These are phyloP conservation scores for Cygnus olor DNA, from an alignment of 2,797 vertebrate genomes.

Conservation along the genomic window DNA sequence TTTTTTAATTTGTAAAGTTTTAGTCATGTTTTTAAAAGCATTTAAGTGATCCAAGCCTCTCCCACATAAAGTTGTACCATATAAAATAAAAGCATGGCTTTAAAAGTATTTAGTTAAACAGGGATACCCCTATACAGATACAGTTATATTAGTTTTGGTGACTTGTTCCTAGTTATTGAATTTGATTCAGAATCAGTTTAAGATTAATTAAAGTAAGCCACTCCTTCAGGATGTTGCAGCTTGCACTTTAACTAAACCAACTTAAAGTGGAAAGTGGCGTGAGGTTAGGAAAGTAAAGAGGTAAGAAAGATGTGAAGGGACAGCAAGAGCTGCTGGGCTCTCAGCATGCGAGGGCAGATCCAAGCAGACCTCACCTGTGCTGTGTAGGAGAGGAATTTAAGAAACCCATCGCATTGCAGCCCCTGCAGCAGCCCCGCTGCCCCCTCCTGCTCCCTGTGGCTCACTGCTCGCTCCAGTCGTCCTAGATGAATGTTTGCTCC, in stretches of 20 bases:
- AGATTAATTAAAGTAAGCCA: slow-evolving; percentile 14
- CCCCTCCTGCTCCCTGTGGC: neutral
- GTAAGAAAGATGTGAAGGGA: neutral
- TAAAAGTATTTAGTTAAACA: neutral
- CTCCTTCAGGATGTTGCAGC: neutral
- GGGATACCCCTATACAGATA: neutral
- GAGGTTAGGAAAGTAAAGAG: neutral
- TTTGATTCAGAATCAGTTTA: neutral
- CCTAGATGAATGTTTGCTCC: neutral
- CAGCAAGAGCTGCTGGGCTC: neutral
- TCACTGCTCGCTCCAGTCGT: neutral
- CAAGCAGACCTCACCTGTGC: neutral
- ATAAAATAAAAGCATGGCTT: neutral
- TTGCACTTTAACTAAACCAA: neutral
- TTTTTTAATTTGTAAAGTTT: neutral
- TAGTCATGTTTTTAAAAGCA: neutral
- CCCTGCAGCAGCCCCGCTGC: neutral
- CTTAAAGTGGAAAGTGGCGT: neutral
- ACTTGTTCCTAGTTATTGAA: neutral
- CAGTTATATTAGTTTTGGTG: neutral
- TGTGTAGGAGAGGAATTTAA: neutral
- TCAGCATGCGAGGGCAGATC: neutral
- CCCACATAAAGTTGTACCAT: neutral
- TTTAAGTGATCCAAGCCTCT: neutral
- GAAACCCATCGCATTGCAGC: neutral